These are phyloP conservation scores for Monochamus saltuarius DNA, from an alignment of 1,140 invertebrate genomes.

Conservation along the genomic window DNA sequence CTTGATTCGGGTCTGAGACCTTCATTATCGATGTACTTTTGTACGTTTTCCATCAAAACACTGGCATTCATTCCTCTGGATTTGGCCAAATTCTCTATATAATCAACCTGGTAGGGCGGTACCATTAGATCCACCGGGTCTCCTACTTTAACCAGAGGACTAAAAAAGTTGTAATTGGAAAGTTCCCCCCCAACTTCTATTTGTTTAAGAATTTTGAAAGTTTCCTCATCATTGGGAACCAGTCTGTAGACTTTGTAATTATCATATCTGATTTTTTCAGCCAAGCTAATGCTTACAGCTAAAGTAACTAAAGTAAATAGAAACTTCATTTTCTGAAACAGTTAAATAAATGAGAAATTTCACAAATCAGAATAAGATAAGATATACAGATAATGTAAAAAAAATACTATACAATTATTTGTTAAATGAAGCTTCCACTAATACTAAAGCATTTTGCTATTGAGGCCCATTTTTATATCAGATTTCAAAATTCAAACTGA, in stretches of 20 bases:
- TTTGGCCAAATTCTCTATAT: conserved; percentile 32
- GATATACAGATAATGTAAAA: too few relatives aligned
- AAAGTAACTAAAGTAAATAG: too few relatives aligned
- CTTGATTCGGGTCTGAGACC: conserved; percentile 4
- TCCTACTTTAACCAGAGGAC: conserved; percentile 9
- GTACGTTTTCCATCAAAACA: conserved; percentile 48
- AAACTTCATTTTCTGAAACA: too few relatives aligned
- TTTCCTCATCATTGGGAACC: conserved; percentile 26
- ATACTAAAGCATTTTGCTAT: too few relatives aligned
- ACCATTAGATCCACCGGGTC: conserved; percentile 48
- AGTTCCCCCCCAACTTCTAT: conserved; percentile 21
- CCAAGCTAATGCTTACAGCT: not conserved
- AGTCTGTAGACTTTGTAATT: conserved; percentile 39
- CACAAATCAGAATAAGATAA: too few relatives aligned
- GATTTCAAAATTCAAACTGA: too few relatives aligned
- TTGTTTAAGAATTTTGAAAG: conserved; percentile 26
- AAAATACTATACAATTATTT: too few relatives aligned
- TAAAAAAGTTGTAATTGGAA: conserved; percentile 37
- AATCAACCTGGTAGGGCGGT: conserved; percentile 33
- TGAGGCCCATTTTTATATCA: too few relatives aligned
- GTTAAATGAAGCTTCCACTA: too few relatives aligned
- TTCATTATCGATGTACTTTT: conserved; percentile 42
- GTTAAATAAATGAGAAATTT: too few relatives aligned
- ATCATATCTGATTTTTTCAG: conserved; percentile 31
- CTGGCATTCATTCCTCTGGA: conserved; percentile 32